Conservation (phyloP, 1,140 invertebrate species). For the Eubasilissa regina region DNA sequence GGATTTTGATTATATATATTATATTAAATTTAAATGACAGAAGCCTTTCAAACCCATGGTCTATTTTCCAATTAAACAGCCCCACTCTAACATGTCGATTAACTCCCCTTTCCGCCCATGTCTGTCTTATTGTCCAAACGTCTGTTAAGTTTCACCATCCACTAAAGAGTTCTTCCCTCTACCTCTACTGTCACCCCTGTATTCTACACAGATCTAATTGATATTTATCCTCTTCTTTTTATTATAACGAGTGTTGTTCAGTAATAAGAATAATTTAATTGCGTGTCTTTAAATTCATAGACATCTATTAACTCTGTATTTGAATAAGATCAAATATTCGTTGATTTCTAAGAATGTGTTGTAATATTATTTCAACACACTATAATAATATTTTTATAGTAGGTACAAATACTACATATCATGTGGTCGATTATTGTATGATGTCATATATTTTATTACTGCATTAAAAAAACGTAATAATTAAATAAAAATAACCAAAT, state of each 20-base stretch:
- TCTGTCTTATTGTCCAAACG: constrained; percentile 29
- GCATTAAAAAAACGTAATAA: too few relatives aligned
- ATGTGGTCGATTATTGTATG: too few relatives aligned
- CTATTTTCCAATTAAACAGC: constrained; percentile 44
- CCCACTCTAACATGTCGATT: constrained; percentile 33
- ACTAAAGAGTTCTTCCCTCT: constrained; percentile 28
- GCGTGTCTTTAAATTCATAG: constrained; percentile 12
- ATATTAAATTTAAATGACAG: constrained; percentile 22
- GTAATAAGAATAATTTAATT: constrained; percentile 34
- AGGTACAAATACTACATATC: too few relatives aligned
- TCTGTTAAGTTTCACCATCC: constrained; percentile 31
- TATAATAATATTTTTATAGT: too few relatives aligned
- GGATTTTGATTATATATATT: neutral
- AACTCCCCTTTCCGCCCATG: neutral
- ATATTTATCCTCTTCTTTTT: constrained; percentile 36
- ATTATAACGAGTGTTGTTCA: constrained; percentile 19
- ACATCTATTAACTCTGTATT: neutral
- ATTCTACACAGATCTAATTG: constrained; percentile 19
- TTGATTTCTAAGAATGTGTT: too few relatives aligned
- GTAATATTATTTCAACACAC: too few relatives aligned
- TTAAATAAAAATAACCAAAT: too few relatives aligned
- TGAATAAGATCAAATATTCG: too few relatives aligned
- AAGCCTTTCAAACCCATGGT: constrained; percentile 19
- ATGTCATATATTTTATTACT: too few relatives aligned
- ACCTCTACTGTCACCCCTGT: constrained; percentile 19